Conservation (phyloP, 2,888 invertebrate species). For the Parasteatoda lunata region DNA sequence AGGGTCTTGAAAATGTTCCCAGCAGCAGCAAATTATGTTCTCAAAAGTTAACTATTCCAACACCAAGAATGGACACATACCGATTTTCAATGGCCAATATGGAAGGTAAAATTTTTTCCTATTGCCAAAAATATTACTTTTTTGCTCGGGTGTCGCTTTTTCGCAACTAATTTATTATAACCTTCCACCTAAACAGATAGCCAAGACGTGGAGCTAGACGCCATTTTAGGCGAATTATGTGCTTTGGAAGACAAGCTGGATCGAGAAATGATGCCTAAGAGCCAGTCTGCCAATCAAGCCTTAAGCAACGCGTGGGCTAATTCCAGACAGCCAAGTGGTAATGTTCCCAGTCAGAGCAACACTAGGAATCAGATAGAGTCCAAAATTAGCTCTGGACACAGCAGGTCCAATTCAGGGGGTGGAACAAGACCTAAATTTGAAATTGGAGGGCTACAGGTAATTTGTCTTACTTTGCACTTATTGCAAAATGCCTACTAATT, state of each 20-base stretch:
- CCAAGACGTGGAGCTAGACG: conserved; percentile 96
- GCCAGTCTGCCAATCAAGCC: conserved; percentile 59
- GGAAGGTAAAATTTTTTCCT: conserved; percentile 79
- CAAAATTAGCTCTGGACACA: conserved; percentile 72
- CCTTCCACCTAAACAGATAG: conserved; percentile 80
- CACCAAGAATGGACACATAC: conserved; percentile 86
- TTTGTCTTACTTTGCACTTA: background rate
- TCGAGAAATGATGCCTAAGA: conserved; percentile 73
- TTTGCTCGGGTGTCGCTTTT: too few species aligned
- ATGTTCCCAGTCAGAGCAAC: conserved; percentile 18
- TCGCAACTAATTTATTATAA: too few species aligned
- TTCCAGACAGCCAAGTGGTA: conserved; percentile 13
- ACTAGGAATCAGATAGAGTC: conserved; percentile 70
- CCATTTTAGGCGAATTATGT: conserved; percentile 95
- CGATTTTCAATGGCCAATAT: conserved; percentile 96
- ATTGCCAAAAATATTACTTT: too few species aligned
- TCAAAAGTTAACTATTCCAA: conserved; percentile 61
- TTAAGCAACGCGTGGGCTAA: conserved; percentile 54
- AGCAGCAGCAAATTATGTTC: conserved; percentile 39
- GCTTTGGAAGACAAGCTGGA: conserved; percentile 86
- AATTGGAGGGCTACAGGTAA: conserved; percentile 72
- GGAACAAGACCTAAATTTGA: conserved; percentile 75
- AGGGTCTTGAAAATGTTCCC: conserved; percentile 57
- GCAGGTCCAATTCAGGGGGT: conserved; percentile 75
- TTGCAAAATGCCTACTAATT: background rate